Conservation (phyloP, 2,888 invertebrate genomes). For the Hydriomena furcata region DNA sequence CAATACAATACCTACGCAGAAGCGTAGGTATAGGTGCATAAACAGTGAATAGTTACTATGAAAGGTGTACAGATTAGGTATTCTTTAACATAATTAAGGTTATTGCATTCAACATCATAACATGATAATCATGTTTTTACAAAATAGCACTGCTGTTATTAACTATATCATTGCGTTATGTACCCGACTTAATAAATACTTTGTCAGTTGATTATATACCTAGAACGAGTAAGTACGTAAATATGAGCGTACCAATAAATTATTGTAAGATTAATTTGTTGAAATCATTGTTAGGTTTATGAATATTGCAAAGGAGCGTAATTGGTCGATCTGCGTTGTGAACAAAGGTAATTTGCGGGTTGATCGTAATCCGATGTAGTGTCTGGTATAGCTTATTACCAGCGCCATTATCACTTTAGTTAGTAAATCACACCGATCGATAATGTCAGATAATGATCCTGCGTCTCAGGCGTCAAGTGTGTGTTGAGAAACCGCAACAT, state of each 20-base stretch:
- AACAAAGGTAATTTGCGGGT: conserved; percentile 58
- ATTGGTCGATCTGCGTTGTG: conserved; percentile 41
- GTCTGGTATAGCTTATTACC: conserved; percentile 57
- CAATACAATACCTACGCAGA: no score
- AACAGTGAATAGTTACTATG: no score
- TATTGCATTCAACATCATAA: no score
- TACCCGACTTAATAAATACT: conserved; percentile 8
- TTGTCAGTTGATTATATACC: conserved; percentile 1
- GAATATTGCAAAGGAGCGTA: conserved; percentile 31
- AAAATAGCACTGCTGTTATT: no score
- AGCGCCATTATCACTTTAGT: conserved; percentile 70
- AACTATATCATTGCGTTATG: no score
- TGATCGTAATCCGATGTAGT: conserved; percentile 38
- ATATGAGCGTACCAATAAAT: conserved; percentile 9
- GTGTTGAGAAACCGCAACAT: conserved; percentile 66
- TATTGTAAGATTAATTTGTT: conserved; percentile 21
- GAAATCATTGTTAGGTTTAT: conserved; percentile 25
- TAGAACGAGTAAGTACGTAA: neutral
- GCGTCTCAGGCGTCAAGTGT: conserved; percentile 61
- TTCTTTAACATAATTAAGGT: no score
- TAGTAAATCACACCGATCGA: conserved; percentile 68
- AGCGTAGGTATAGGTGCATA: no score
- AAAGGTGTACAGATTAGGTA: no score
- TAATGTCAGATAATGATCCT: conserved; percentile 71
- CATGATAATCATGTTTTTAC: no score